Evolutionary conservation across 1,140 invertebrate species (phyloP).

Genomic region (Drosophila willistoni): DNA sequence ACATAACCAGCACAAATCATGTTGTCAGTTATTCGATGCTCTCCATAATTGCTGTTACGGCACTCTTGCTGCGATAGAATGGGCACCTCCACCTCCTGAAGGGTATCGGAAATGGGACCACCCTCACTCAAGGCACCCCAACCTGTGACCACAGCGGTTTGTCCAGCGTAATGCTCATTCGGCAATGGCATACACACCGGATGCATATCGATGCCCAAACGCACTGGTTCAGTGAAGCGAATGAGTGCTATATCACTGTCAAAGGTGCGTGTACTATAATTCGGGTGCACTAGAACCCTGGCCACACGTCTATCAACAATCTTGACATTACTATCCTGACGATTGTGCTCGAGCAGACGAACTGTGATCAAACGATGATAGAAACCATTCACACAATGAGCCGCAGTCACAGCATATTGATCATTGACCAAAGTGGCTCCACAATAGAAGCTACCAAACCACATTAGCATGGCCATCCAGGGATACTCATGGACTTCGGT

Average conservation of each 20-base stretch:
- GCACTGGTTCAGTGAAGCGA: conserved; percentile 85
- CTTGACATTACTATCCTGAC: conserved; percentile 83
- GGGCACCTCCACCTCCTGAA: conserved; percentile 88
- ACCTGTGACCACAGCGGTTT: conserved; percentile 86
- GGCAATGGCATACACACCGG: conserved; percentile 89
- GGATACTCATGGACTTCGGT: conserved; percentile 88
- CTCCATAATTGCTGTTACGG: conserved; percentile 87
- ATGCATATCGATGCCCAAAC: conserved; percentile 86
- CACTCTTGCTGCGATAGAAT: conserved; percentile 90
- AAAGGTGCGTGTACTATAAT: conserved; percentile 85
- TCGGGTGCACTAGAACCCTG: conserved; percentile 58
- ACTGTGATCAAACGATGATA: conserved; percentile 88
- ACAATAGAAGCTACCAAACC: conserved; percentile 88
- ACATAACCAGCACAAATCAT: conserved; percentile 94
- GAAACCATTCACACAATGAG: conserved; percentile 89
- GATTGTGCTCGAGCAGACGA: conserved; percentile 89
- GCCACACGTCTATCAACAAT: conserved; percentile 82
- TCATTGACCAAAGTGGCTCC: conserved; percentile 87
- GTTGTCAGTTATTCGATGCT: conserved; percentile 90
- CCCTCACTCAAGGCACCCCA: conserved; percentile 87
- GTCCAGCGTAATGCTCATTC: conserved; percentile 85
- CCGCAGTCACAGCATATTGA: conserved; percentile 86
- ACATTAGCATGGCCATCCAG: conserved; percentile 87
- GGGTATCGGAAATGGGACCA: conserved; percentile 85
- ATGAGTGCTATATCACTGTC: conserved; percentile 93